phyloP scores from a whole-genome alignment of 2,888 invertebrate genomes.

The Morpho deidamia region DNA sequence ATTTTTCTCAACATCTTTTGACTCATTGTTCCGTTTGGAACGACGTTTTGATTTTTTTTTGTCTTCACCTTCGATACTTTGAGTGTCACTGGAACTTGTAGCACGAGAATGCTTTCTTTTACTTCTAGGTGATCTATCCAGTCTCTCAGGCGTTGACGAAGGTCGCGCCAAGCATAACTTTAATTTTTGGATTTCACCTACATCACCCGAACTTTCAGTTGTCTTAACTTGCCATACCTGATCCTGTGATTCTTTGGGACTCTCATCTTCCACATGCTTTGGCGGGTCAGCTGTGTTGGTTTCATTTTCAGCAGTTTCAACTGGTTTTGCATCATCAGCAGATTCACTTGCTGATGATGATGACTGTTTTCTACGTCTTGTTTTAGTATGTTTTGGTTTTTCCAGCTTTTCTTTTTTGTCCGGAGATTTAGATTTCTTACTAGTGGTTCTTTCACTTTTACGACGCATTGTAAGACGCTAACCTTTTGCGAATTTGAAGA shows the following conservation, averaged over 20 bases:
- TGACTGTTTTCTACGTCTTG: conserved; percentile 76
- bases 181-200: conserved; percentile 80
- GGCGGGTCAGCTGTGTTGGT: conserved; percentile 45
- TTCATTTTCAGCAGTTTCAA: conserved; percentile 38
- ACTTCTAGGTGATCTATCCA: conserved; percentile 70
- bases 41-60: conserved; percentile 65
- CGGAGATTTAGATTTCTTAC: conserved; percentile 81
- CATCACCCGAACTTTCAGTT: conserved; percentile 60
- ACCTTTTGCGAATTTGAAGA: no score
- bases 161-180: conserved; percentile 81
- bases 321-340: conserved; percentile 52
- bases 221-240: conserved; percentile 77
- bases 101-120: conserved; percentile 72
- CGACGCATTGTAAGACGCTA: conserved; percentile 79
- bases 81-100: conserved; percentile 68
- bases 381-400: conserved; percentile 73
- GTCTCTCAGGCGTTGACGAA: conserved; percentile 72
- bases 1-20: conserved; percentile 51
- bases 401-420: conserved; percentile 80
- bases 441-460: conserved; percentile 83
- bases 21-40: conserved; percentile 49
- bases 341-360: conserved; percentile 75
- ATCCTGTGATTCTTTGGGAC: conserved; percentile 57
- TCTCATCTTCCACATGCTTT: conserved; percentile 47
- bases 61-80: conserved; percentile 61